phyloP scores from a whole-genome alignment of 2,888 invertebrate species.

The Drosophila subquinaria region DNA sequence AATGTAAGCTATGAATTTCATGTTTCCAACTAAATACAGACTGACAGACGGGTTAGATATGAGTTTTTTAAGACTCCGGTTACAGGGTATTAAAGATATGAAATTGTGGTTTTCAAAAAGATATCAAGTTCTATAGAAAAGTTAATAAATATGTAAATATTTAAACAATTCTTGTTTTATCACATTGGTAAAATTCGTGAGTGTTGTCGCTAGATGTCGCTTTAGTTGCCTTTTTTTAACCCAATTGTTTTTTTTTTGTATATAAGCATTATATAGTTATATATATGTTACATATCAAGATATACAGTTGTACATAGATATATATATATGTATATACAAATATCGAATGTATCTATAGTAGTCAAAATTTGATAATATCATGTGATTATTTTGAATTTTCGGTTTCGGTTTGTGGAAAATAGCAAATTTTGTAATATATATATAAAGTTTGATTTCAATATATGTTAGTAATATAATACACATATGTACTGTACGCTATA shows the following conservation, averaged over 20 bases:
- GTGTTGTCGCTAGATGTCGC: slow-evolving; percentile 13
- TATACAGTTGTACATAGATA: slow-evolving; percentile 12
- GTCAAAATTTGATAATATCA: slow-evolving; percentile 26
- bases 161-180: slow-evolving; percentile 10
- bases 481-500: slow-evolving; percentile 8
- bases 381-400: slow-evolving; percentile 19
- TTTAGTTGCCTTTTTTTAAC: not conserved
- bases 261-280: slow-evolving; percentile 14
- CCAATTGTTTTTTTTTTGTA: slow-evolving; percentile 11
- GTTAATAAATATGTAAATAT: slow-evolving; percentile 3
- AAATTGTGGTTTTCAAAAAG: not conserved
- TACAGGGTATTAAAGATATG: not conserved
- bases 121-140: not conserved
- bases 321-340: slow-evolving; percentile 7
- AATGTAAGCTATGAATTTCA: too few species aligned
- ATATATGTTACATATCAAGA: slow-evolving; percentile 13
- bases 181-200: slow-evolving; percentile 7
- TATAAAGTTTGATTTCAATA: slow-evolving; percentile 10
- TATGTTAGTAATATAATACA: slow-evolving; percentile 18
- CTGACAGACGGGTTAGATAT: too few species aligned
- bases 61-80: not conserved
- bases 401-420: slow-evolving; percentile 24
- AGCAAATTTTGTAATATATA: slow-evolving; percentile 20
- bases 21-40: too few species aligned
- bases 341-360: slow-evolving; percentile 17